Base-by-base conservation (phyloP, 1,140 invertebrate species). In the Drosophila guanche region DNA sequence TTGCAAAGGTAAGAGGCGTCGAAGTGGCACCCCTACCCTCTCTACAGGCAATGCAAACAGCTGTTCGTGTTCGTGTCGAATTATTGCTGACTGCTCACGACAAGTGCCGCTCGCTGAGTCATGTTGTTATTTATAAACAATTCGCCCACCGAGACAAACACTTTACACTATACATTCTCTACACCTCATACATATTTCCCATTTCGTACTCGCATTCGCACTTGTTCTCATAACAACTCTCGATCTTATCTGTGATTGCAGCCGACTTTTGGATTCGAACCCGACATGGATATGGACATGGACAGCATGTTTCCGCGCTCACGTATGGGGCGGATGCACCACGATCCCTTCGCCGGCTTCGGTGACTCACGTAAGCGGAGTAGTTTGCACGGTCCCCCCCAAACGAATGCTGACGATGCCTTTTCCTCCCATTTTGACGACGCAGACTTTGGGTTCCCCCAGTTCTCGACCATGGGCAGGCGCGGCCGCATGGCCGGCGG, bases 351-450 rank as follows among this genome's bases (percentile, higher is more conserved):
- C 43, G 92, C 92, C 58, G 70, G 79, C 46, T 93, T 93, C 91
- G 92, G 92, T 29, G 92, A 92, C 57, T 76, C 88, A 88, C 92
- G 93, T 81, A 94, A 94, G 92, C 91, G 92, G 55, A 90, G 92
- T 51, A 92, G 93, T 83, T 88, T 86, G 56, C 92, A 93, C 42
- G 66, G 91, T 89, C 65, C 77, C 58, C 51, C 47, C 51, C 52
- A 69, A 61, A 57, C 55, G 33, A 41, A 78, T 66, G 58, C 73
- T 85, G 77, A 83, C 45, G 79, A 85, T 84, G 73, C 73, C 57
- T 79, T 77, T 72, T 79, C 79, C 79, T 71, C 70, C 84, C 76
- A 78, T 79, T 90, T 90, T 93, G 69, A 92, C 92, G 92, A 90
- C 41, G 91, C 76, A 85, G 71, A 92, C 91, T 73, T 91, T 75